These are phyloP conservation scores for Otis tarda DNA, from an alignment of 2,113 vertebrate genomes.

Conservation along the genomic window DNA sequence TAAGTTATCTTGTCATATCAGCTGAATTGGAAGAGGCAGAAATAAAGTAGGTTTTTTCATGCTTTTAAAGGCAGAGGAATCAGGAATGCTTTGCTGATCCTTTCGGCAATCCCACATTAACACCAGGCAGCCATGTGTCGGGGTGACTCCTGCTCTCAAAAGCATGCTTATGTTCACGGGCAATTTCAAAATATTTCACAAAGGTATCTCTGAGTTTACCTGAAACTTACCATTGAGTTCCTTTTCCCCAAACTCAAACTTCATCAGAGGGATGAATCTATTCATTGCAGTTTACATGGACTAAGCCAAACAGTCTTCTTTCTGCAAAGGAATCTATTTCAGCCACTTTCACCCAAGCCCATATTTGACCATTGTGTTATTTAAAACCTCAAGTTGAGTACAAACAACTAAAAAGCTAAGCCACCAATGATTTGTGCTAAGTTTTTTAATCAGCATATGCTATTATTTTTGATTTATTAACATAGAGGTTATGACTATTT, in stretches of 20 bases:
- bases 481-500: background rate
- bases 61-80: background rate
- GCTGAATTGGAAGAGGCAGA: background rate
- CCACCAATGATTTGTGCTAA: background rate
- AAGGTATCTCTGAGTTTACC: background rate
- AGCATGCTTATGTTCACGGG: fast-evolving
- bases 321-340: background rate
- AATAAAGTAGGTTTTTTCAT: background rate
- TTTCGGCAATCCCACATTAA: background rate
- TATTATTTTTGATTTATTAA: background rate
- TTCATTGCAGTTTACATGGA: background rate
- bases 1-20: background rate
- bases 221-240: background rate
- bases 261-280: background rate
- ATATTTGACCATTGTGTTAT: background rate
- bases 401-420: background rate
- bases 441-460: background rate
- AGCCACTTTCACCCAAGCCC: background rate
- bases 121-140: background rate
- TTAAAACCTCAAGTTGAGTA: background rate
- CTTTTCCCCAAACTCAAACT: background rate
- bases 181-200: background rate
- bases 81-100: background rate
- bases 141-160: background rate
- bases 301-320: background rate